Percentiles rank a stretch among this genome's conserved stretches.
Evolutionary conservation across 2,888 invertebrate genomes (phyloP).

Genomic region (Caradrina clavipalpis): DNA sequence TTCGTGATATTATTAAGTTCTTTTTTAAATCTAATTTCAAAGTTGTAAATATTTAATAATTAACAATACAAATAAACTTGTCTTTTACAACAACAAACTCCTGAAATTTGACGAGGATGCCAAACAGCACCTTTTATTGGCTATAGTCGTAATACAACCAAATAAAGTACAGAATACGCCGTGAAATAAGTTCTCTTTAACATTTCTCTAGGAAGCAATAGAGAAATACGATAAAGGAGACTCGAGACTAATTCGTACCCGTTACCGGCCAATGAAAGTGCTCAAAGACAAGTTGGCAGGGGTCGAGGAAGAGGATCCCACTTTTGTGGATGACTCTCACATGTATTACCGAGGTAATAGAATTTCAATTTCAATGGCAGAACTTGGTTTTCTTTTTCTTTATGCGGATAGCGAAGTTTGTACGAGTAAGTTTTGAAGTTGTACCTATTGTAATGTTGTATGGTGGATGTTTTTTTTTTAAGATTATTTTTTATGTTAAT

Average conservation of each 20-base stretch:
- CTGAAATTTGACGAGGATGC: too few relatives aligned
- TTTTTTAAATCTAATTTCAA: too few relatives aligned
- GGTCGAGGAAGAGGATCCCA: constrained; percentile 83
- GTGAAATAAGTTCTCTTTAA: constrained; percentile 12
- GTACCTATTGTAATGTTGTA: not conserved
- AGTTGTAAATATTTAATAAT: too few relatives aligned
- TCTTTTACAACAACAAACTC: too few relatives aligned
- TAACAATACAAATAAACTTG: too few relatives aligned
- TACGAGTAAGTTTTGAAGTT: constrained; percentile 3
- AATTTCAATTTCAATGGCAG: constrained; percentile 32
- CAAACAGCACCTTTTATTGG: too few relatives aligned
- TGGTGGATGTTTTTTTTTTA: not conserved
- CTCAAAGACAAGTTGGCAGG: constrained; percentile 85
- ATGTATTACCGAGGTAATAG: constrained; percentile 85
- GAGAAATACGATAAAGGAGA: constrained; percentile 82
- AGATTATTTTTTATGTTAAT: not conserved
- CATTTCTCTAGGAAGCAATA: constrained; percentile 80
- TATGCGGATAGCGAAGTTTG: not conserved
- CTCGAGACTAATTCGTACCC: constrained; percentile 85
- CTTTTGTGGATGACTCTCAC: constrained; percentile 86
- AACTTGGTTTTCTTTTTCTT: not conserved
- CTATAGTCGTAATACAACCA: not conserved
- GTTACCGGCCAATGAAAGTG: constrained; percentile 87
- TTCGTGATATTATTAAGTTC: too few relatives aligned
- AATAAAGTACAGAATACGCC: not conserved